Conservation (phyloP, 2,888 invertebrate genomes). For the Dromius quadrimaculatus region DNA sequence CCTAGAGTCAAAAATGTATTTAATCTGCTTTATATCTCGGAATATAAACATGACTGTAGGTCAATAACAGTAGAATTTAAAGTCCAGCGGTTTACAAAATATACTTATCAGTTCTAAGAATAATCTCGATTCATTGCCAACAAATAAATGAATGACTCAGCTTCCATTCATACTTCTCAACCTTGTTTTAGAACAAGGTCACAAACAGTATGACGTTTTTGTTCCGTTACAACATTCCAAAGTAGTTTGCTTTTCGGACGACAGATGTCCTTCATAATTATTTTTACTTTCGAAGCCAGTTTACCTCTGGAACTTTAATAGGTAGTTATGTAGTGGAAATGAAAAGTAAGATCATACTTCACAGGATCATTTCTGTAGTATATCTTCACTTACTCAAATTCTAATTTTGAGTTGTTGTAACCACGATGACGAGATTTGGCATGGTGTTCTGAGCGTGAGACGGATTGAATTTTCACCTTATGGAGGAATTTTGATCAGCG, state of each 20-base stretch:
- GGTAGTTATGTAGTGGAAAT: no score
- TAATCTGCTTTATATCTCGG: no score
- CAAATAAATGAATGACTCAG: constrained; percentile 5
- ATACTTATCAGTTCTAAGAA: background rate
- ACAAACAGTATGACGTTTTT: background rate
- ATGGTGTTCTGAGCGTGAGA: constrained; percentile 53
- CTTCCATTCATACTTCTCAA: background rate
- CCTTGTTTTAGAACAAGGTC: background rate
- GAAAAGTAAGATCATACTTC: constrained; percentile 68
- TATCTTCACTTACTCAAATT: constrained; percentile 71
- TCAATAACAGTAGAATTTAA: no score
- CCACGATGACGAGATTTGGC: constrained; percentile 73
- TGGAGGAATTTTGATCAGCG: constrained; percentile 2
- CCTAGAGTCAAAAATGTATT: no score
- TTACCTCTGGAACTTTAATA: no score
- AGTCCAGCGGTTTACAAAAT: no score
- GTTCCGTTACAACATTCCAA: background rate
- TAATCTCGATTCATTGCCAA: background rate
- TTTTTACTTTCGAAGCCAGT: background rate
- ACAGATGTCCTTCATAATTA: background rate
- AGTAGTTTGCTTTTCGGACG: background rate
- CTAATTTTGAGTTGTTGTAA: constrained; percentile 67
- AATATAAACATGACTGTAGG: no score
- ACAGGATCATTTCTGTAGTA: constrained; percentile 79
- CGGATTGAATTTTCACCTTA: background rate